These are phyloP conservation scores for Gymnocypris eckloni DNA, from an alignment of 2,797 vertebrate genomes.

Conservation along the genomic window DNA sequence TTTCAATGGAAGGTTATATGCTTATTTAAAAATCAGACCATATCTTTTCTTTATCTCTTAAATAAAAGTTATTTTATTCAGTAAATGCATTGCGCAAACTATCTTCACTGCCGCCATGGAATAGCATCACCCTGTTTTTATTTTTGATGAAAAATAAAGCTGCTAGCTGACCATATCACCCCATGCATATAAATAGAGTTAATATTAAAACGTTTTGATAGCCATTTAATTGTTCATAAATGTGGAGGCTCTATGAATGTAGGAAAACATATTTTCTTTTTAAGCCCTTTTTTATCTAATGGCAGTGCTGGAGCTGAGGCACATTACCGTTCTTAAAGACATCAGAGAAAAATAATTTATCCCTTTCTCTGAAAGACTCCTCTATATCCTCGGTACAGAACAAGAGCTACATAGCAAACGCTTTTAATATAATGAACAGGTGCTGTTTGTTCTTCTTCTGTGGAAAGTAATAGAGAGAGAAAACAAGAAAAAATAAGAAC, in stretches of 20 bases:
- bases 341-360: conserved; percentile 27
- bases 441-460: neutral
- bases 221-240: neutral
- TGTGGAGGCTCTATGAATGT: neutral
- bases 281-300: conserved; percentile 22
- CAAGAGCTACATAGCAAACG: conserved; percentile 1
- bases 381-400: neutral
- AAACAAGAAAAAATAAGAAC: neutral
- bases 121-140: neutral
- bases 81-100: neutral
- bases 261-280: neutral
- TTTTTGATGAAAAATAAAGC: neutral
- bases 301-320: neutral
- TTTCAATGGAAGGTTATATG: neutral
- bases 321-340: conserved; percentile 16
- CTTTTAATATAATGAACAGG: conserved; percentile 43
- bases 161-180: conserved; percentile 6
- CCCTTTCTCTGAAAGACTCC: conserved; percentile 17
- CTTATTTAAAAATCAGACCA: neutral
- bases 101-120: neutral
- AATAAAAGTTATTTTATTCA: neutral
- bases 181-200: neutral
- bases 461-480: neutral
- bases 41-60: neutral
- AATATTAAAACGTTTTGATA: conserved; percentile 24